A percentile compares a stretch with the other conserved stretches of the same genome.
Conservation (phyloP, 2,888 invertebrate genomes). For the Seira sanloemensis region DNA sequence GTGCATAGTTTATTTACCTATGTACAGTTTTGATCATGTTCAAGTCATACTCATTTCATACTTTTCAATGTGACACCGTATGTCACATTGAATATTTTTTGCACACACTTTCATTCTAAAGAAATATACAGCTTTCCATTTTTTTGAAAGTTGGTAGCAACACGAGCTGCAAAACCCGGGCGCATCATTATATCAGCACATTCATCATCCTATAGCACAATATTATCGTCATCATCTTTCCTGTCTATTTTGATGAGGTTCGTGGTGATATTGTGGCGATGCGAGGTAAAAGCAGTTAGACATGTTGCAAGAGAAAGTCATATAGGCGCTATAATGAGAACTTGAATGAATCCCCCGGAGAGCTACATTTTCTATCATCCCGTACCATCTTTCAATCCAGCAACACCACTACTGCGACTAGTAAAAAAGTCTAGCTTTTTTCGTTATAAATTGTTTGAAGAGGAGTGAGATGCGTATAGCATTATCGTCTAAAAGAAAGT, state of each 20-base stretch:
- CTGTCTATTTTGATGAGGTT: background rate
- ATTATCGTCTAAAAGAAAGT: too few species aligned
- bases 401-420: background rate
- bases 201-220: background rate
- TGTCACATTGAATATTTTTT: too few species aligned
- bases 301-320: background rate
- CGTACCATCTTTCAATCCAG: conserved; percentile 19
- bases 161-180: too few species aligned
- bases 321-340: conserved; percentile 47
- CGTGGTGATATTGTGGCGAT: background rate
- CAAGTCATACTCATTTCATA: too few species aligned
- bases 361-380: conserved; percentile 54
- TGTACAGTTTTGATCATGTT: too few species aligned
- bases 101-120: too few species aligned
- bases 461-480: background rate
- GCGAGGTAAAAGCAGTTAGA: background rate
- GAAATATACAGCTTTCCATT: too few species aligned
- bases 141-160: too few species aligned
- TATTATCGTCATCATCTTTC: background rate
- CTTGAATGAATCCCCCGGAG: conserved; percentile 56
- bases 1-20: too few species aligned
- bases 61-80: too few species aligned
- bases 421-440: background rate
- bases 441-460: background rate
- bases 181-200: background rate